phyloP scores from a whole-genome alignment of 2,797 vertebrate genomes.

The Neosilurus hyrtlii region DNA sequence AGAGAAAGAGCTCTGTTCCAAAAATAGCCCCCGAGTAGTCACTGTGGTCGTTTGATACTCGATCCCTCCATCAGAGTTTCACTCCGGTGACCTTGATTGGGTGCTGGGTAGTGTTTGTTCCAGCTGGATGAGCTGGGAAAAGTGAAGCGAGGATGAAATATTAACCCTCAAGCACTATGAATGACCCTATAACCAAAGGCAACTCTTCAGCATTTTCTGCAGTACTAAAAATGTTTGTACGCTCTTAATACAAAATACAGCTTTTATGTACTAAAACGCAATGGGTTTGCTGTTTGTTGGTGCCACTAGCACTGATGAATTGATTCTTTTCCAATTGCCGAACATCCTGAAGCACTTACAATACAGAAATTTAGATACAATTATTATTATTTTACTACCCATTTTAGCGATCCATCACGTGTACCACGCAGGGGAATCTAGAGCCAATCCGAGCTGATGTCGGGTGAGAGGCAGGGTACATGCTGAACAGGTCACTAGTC shows the following conservation, averaged over 20 bases:
- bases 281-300: neutral
- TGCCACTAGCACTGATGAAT: neutral
- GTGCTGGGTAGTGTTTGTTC: no score
- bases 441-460: no score
- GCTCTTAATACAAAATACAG: neutral
- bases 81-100: slow-evolving; percentile 17
- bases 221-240: neutral
- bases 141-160: neutral
- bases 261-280: neutral
- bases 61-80: slow-evolving; percentile 21
- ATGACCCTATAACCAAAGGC: neutral
- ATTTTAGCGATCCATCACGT: no score
- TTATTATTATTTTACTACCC: no score
- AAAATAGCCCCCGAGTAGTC: slow-evolving; percentile 20
- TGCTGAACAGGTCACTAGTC: no score
- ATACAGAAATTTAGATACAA: neutral
- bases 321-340: neutral
- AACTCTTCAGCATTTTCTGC: no score
- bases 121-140: slow-evolving; percentile 3
- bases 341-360: neutral
- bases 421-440: no score
- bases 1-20: slow-evolving; percentile 4
- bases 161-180: neutral
- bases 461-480: no score
- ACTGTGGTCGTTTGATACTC: slow-evolving; percentile 4